Conservation (phyloP, 2,888 invertebrate species). For the Lingula anatina region DNA sequence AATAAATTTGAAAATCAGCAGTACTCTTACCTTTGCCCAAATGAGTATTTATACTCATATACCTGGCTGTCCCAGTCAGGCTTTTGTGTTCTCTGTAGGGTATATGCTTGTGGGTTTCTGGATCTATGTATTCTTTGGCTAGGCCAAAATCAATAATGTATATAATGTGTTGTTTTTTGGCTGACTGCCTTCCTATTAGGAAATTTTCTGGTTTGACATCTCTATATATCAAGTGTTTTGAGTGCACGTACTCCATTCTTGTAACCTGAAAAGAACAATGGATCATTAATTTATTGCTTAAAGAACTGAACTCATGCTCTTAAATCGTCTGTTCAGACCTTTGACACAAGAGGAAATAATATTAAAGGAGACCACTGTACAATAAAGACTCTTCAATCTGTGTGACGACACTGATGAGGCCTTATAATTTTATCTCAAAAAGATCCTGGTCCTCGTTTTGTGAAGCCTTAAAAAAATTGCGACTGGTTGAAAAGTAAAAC, state of each 20-base stretch:
- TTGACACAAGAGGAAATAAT: not conserved
- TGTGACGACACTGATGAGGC: no score
- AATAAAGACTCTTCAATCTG: not conserved
- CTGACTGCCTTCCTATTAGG: constrained; percentile 94
- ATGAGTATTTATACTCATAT: constrained; percentile 99
- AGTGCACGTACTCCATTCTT: constrained; percentile 99
- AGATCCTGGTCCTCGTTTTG: no score
- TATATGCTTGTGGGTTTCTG: constrained; percentile 90
- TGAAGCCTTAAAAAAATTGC: no score
- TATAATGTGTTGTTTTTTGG: constrained; percentile 96
- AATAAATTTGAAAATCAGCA: no score
- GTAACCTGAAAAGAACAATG: constrained; percentile 68
- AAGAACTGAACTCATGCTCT: no score
- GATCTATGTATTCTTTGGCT: constrained; percentile 99
- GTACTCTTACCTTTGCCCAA: constrained; percentile 90
- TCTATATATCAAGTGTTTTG: constrained; percentile 96
- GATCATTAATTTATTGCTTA: no score
- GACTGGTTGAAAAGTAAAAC: no score
- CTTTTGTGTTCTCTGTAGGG: constrained; percentile 99
- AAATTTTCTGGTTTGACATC: constrained; percentile 99
- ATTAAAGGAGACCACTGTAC: not conserved
- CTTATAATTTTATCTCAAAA: no score
- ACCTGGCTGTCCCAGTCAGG: constrained; percentile 98
- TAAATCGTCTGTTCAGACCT: not conserved
- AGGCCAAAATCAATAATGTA: constrained; percentile 99